phyloP scores from a whole-genome alignment of 2,888 invertebrate species.

The Incurvaria masculella region DNA sequence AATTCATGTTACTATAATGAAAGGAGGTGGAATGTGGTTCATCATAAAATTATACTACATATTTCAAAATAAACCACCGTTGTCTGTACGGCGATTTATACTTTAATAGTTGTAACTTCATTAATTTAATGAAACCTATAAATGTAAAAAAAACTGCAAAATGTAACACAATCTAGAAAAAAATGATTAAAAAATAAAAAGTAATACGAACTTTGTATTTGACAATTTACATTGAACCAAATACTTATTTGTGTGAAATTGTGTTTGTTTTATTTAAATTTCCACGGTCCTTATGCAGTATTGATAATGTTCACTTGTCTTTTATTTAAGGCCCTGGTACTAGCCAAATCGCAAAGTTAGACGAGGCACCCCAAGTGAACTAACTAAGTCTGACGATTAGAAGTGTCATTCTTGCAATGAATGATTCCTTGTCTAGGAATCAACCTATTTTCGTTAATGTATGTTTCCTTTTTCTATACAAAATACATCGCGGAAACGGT shows the following conservation, averaged over 20 bases:
- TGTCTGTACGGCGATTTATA: constrained; percentile 43
- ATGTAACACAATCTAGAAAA: constrained; percentile 52
- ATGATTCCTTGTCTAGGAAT: too few species aligned
- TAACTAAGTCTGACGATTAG: too few species aligned
- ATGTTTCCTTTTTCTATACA: too few species aligned
- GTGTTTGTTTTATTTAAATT: neutral
- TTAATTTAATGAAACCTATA: constrained; percentile 3
- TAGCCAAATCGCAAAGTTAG: too few species aligned
- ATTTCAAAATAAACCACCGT: neutral
- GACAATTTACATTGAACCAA: neutral
- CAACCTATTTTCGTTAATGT: too few species aligned
- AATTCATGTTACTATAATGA: neutral
- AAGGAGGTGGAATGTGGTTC: neutral
- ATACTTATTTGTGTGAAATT: neutral
- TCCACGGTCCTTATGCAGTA: too few species aligned
- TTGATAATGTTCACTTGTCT: too few species aligned
- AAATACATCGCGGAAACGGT: too few species aligned
- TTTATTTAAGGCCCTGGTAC: too few species aligned
- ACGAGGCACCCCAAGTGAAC: too few species aligned
- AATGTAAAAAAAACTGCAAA: constrained; percentile 46
- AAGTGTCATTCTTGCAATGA: too few species aligned
- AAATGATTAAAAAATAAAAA: constrained; percentile 16
- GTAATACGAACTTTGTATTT: neutral
- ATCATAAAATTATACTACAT: neutral
- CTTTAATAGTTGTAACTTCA: constrained; percentile 49